These are phyloP conservation scores for Cosmia pyralina DNA, from an alignment of 2,888 invertebrate genomes.

Conservation along the genomic window DNA sequence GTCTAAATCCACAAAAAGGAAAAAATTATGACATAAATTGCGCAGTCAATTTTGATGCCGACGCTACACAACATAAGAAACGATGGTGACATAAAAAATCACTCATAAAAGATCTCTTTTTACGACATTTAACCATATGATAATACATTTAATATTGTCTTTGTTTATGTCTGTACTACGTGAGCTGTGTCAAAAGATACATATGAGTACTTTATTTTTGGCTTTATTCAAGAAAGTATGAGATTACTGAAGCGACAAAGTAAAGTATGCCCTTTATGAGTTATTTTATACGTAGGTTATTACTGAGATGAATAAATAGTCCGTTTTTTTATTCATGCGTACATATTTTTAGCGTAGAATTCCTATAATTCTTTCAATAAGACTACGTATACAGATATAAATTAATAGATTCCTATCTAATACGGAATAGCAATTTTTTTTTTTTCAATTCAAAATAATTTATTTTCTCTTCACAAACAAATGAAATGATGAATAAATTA, in stretches of 20 bases:
- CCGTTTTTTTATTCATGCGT: background rate
- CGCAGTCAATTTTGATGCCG: slow-evolving; percentile 14
- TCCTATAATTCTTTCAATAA: background rate
- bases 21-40: background rate
- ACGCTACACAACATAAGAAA: slow-evolving; percentile 59
- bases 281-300: background rate
- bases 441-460: no score
- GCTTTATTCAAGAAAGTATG: slow-evolving; percentile 7
- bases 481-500: no score
- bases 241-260: background rate
- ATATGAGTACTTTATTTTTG: background rate
- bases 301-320: slow-evolving; percentile 6
- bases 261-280: slow-evolving; percentile 12
- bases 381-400: background rate
- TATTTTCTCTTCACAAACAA: no score
- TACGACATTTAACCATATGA: slow-evolving; percentile 64
- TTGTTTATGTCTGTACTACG: slow-evolving; percentile 52
- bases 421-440: background rate
- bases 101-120: slow-evolving; percentile 66
- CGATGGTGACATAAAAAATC: slow-evolving; percentile 63
- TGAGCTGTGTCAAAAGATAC: slow-evolving; percentile 37
- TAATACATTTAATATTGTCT: slow-evolving; percentile 55
- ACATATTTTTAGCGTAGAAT: background rate
- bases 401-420: background rate
- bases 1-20: background rate